Base-by-base conservation (phyloP, 2,113 vertebrate species). In the Bufo gargarizans region DNA sequence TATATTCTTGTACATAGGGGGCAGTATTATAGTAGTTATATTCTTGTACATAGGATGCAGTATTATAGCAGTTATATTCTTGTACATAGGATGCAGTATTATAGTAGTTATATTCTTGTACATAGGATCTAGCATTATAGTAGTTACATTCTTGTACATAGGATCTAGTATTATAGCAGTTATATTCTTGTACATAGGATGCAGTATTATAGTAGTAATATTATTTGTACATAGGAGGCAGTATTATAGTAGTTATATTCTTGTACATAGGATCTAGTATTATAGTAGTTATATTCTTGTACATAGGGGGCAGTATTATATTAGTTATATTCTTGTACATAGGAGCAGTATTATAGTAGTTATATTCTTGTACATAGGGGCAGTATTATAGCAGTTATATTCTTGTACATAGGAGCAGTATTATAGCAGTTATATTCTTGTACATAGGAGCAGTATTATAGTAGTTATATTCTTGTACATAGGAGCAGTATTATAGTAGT, bases 171-270 rank as follows among this genome's bases (percentile, higher is more conserved):
- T 47, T 72, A 72, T 45, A 72, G 71, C 6, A 72, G 71, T 45
- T 72, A 72, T 72, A 72, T 45, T 72, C 71, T 72, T 45, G 71
- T 47, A 72, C 5, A 72, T 72, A 47, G 71, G 71, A 8, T 3
- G 71, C 13, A 72, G 71, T 72, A 72, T 72, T 72, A 72, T 45
- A 71, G 69, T 71, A 71, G 69, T 71, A 14, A 71, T 71, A 71
- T 71, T 71, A 33, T 71, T 71, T 71, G 69, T 71, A 45, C 33
- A 71, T 22, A 67, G 65, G n/a, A 22, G 65, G 65, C 10, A 71
- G 69, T 45, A 71, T 71, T 43, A 71, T 71, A 71, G 69, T 71
- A 43, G 33, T 65, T 65, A 65, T 65, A 65, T n/a, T n/a, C 63
- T 65, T 65, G 63, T 65, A 65, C 20, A 65, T 65, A 65, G 63